Percentiles rank a stretch among this genome's conserved stretches.
Conservation (phyloP, 2,888 invertebrate species). For the Dolichopus griseipennis region DNA sequence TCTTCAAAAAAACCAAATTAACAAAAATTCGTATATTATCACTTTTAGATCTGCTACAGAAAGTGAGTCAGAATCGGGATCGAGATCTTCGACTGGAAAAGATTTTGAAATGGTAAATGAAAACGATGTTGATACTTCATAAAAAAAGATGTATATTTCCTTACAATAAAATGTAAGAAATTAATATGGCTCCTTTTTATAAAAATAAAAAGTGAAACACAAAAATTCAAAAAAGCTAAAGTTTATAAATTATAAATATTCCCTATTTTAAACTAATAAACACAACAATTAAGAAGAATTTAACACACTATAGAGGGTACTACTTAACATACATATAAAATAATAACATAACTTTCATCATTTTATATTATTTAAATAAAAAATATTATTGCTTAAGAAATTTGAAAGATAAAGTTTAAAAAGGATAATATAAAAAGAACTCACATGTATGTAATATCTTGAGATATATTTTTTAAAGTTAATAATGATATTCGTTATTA, state of each 20-base stretch:
- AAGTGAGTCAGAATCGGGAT: slow-evolving; percentile 61
- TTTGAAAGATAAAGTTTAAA: too few relatives aligned
- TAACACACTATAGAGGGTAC: neutral
- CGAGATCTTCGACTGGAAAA: slow-evolving; percentile 48
- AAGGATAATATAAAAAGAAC: too few relatives aligned
- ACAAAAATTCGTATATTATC: too few relatives aligned
- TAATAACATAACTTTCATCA: too few relatives aligned
- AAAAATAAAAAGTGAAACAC: neutral
- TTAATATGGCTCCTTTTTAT: neutral
- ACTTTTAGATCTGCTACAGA: slow-evolving; percentile 47
- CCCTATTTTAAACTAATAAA: neutral
- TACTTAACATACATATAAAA: too few relatives aligned
- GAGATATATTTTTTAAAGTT: too few relatives aligned
- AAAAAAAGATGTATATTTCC: neutral
- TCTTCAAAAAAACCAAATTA: too few relatives aligned
- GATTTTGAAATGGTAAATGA: slow-evolving; percentile 83
- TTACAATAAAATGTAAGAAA: neutral
- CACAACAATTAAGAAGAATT: neutral
- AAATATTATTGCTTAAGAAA: too few relatives aligned
- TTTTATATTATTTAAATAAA: too few relatives aligned
- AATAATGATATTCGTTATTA: too few relatives aligned
- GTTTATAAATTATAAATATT: neutral
- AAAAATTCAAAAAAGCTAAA: neutral
- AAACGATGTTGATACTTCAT: slow-evolving; percentile 46
- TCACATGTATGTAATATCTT: too few relatives aligned